Percentiles rank a stretch among this genome's conserved stretches.
Evolutionary conservation across 2,113 vertebrate genomes (phyloP).

Genomic region (Puntigrus tetrazona): DNA sequence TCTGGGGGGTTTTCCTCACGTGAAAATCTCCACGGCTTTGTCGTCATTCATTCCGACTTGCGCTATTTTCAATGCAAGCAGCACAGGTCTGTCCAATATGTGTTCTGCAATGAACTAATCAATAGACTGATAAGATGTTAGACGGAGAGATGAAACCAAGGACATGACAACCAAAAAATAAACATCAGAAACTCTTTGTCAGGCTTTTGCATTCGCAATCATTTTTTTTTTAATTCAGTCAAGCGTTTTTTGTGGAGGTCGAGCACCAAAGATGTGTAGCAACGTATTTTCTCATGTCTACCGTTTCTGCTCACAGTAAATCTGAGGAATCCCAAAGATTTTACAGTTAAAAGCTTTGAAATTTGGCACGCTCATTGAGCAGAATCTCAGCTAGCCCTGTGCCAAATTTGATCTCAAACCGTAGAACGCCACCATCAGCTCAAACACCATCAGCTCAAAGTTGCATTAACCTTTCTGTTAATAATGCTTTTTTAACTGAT

Average conservation of each 20-base stretch:
- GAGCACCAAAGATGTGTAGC: neutral
- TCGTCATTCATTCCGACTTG: neutral
- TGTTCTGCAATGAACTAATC: slow-evolving; percentile 30
- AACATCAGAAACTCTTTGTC: neutral
- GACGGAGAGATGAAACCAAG: slow-evolving; percentile 17
- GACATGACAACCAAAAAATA: neutral
- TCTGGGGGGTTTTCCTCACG: neutral
- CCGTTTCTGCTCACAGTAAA: neutral
- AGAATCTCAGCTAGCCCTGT: neutral
- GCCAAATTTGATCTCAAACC: neutral
- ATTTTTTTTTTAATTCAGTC: neutral
- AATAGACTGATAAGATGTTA: slow-evolving; percentile 34
- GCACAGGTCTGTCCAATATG: neutral
- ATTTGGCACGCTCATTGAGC: neutral
- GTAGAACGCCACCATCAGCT: neutral
- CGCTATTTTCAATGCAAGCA: neutral
- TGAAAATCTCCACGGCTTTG: neutral
- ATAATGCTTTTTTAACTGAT: neutral
- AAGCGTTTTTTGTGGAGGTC: neutral
- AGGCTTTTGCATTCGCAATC: neutral
- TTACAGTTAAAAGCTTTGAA: neutral
- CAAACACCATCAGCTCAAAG: neutral
- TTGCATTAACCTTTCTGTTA: neutral
- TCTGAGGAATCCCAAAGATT: neutral
- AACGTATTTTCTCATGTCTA: neutral